Base-by-base conservation (phyloP, 2,797 vertebrate species). In the Dromococcyx pavoninus region DNA sequence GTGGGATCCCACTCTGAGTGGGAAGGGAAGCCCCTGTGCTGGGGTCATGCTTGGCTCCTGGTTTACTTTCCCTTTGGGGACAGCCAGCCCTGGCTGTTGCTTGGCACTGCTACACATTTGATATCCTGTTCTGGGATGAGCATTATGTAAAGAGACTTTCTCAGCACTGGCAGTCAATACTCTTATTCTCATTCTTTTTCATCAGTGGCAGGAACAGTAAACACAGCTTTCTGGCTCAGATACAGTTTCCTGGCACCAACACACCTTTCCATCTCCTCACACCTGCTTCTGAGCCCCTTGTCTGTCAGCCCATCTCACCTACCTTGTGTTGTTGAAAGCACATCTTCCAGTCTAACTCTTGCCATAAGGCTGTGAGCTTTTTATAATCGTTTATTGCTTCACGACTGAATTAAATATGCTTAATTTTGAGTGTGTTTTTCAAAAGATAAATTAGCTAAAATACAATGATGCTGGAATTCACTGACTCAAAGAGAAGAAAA, bases 391-490 rank as follows among this genome's bases (percentile, higher is more conserved):
- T 51, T 91, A 67, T 78, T 67, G 48, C 61, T 89, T 89, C 44
- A 14, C 16, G 53, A n/a, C 28, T 74, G 64, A 89, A 77, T 73
- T 93, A 79, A 86, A 76, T 51, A 60, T 46, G 70, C 51, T 78
- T 89, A 73, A 67, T 79, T 87, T 70, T 60, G 58, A 89, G 43
- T 37, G 71, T 56, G n/a, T 53, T 86, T 94, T 88, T 58, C 46
- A 75, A 73, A 85, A 86, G 76, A 35, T 58, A 84, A 83, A 69
- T 86, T 72, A 72, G 66, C 46, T 84, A 28, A 90, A 94, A 41
- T 30, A 44, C 22, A 60, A 17, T 16, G 61, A 56, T 83, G 71
- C 51, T 81, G 60, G 57, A 72, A 58, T 88, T 86, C 50, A 66
- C 17, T 43, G 27, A 37, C 30, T 91, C 51, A 28, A 27, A 30